Conservation (phyloP, 1,140 invertebrate species). For the Anoplolepis gracilipes region DNA sequence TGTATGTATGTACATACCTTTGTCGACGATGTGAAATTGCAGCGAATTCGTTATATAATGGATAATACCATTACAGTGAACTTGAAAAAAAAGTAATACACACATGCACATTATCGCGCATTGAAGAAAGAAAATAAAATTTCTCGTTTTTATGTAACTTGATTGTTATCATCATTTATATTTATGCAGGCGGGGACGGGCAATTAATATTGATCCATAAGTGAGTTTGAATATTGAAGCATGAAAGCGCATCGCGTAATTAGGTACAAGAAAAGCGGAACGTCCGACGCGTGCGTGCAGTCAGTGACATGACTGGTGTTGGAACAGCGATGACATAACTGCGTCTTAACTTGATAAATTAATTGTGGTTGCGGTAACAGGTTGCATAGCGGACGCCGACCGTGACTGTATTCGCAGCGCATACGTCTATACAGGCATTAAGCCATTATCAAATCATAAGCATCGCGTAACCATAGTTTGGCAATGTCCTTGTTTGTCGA, state of each 20-base stretch:
- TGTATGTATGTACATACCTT: too few relatives aligned
- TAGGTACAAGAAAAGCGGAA: slow-evolving; percentile 52
- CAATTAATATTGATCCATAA: neutral
- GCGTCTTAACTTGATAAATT: slow-evolving; percentile 73
- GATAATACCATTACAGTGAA: neutral
- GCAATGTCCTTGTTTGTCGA: slow-evolving; percentile 56
- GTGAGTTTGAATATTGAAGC: neutral
- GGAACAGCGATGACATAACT: slow-evolving; percentile 65
- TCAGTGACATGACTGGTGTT: slow-evolving; percentile 42
- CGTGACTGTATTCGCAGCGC: slow-evolving; percentile 32
- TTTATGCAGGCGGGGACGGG: too few relatives aligned
- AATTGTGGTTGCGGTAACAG: slow-evolving; percentile 68
- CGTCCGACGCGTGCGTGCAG: slow-evolving; percentile 2
- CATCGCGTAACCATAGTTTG: slow-evolving; percentile 41
- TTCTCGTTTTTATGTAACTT: neutral
- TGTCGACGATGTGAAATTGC: neutral
- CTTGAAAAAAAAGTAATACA: neutral
- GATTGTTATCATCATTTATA: neutral
- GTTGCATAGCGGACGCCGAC: slow-evolving; percentile 52
- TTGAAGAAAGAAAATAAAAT: neutral
- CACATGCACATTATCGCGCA: too few relatives aligned
- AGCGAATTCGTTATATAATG: neutral
- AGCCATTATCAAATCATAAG: slow-evolving; percentile 67
- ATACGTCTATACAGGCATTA: slow-evolving; percentile 17
- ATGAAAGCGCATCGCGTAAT: neutral